Evolutionary conservation across 2,113 vertebrate species (phyloP).

Genomic region (Gopherus flavomarginatus): DNA sequence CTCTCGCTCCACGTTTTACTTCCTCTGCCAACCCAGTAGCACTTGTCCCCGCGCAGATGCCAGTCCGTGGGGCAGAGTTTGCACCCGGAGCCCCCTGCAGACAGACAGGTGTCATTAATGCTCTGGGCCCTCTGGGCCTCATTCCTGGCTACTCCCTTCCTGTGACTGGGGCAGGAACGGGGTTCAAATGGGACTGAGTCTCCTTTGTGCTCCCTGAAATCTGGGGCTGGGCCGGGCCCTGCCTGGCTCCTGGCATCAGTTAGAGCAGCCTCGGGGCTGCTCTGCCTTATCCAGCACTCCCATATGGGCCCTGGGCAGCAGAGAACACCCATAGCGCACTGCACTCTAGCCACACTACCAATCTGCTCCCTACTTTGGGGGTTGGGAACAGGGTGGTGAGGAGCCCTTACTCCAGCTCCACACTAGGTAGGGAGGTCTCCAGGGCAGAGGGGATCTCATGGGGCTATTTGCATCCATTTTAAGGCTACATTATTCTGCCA

Average conservation of each 20-base stretch:
- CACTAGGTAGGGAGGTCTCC: too few relatives aligned
- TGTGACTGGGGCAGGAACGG: not conserved
- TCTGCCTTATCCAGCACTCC: not conserved
- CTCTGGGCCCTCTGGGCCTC: not conserved
- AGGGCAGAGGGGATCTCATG: too few relatives aligned
- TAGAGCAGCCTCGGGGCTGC: not conserved
- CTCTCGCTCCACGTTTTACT: not conserved
- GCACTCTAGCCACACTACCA: not conserved
- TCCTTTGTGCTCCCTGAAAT: not conserved
- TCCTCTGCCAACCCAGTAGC: not conserved
- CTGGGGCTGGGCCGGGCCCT: not conserved
- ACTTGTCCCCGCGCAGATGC: not conserved
- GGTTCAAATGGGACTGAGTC: not conserved
- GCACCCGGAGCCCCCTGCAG: not conserved
- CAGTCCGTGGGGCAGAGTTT: not conserved
- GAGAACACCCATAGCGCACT: not conserved
- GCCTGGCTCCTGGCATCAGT: not conserved
- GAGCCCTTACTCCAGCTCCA: not conserved
- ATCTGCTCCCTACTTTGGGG: not conserved
- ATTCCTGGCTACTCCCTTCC: rapidly evolving
- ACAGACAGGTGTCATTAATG: not conserved
- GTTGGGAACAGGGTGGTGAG: not conserved
- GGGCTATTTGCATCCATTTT: too few relatives aligned
- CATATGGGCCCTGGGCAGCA: not conserved
- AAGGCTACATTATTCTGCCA: too few relatives aligned